Percentiles rank a stretch among this genome's conserved stretches.
Conservation (phyloP, 2,797 vertebrate species). For the Galagoides demidoff region DNA sequence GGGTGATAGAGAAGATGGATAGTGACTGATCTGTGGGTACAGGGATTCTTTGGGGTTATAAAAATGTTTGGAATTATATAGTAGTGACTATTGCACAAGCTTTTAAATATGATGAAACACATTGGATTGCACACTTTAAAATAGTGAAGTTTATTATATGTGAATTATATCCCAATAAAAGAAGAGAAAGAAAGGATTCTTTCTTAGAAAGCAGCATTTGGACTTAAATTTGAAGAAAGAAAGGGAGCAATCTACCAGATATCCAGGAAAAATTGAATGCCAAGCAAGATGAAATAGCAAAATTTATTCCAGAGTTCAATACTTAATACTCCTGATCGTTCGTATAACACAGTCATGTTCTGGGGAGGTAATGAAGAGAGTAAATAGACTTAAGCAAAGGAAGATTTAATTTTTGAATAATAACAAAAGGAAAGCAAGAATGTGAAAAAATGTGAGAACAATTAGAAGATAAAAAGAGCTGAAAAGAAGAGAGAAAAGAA, state of each 20-base stretch:
- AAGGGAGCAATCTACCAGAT: background rate
- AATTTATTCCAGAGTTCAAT: background rate
- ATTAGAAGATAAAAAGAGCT: background rate
- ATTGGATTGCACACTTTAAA: background rate
- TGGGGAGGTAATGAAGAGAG: background rate
- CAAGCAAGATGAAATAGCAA: background rate
- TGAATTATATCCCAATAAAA: background rate
- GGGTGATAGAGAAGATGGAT: background rate
- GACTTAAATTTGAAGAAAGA: background rate
- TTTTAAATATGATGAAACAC: background rate
- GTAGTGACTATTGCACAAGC: background rate
- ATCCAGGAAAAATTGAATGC: background rate
- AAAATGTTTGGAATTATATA: background rate
- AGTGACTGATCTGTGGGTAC: background rate
- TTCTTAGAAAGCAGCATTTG: background rate
- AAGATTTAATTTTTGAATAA: background rate
- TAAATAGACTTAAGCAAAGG: background rate
- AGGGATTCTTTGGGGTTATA: background rate
- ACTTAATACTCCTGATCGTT: background rate
- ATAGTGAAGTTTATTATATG: background rate
- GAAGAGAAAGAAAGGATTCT: background rate
- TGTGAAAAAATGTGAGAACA: background rate
- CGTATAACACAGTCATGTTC: background rate
- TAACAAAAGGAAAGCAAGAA: background rate
- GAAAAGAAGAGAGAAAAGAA: background rate